Conservation (phyloP, 2,888 invertebrate genomes). For the Dromius quadrimaculatus region DNA sequence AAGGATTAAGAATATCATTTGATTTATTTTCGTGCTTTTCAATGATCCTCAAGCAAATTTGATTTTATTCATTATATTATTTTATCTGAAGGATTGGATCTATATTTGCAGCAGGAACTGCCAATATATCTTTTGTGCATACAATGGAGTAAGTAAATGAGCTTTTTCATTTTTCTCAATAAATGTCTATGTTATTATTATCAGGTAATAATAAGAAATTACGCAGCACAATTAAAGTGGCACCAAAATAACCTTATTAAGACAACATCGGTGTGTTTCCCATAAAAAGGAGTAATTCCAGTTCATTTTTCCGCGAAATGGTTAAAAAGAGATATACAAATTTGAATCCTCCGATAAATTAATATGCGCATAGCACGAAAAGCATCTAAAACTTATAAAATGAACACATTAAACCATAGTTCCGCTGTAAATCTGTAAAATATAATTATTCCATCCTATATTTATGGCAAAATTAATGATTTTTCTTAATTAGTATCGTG, state of each 20-base stretch:
- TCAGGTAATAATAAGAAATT: constrained; percentile 12
- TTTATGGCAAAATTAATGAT: constrained; percentile 64
- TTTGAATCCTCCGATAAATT: constrained; percentile 51
- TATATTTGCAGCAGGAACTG: too few relatives aligned
- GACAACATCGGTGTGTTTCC: constrained; percentile 38
- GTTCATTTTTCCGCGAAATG: constrained; percentile 21
- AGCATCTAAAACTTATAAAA: constrained; percentile 46
- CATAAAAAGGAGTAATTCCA: constrained; percentile 31
- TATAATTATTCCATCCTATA: constrained; percentile 62
- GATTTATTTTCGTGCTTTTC: not conserved
- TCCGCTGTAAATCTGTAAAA: constrained; percentile 57
- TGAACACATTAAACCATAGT: constrained; percentile 41
- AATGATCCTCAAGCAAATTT: not conserved
- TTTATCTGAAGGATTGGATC: not conserved
- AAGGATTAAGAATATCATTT: constrained; percentile 6
- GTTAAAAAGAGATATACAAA: constrained; percentile 28
- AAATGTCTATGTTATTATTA: too few relatives aligned
- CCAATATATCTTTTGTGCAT: too few relatives aligned
- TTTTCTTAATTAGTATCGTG: constrained; percentile 66
- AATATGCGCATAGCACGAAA: constrained; percentile 48
- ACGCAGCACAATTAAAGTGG: constrained; percentile 9
- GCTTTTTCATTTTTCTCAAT: too few relatives aligned
- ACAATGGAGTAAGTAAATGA: too few relatives aligned
- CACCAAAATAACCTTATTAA: constrained; percentile 39
- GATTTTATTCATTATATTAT: not conserved